phyloP scores from a whole-genome alignment of 2,113 vertebrate species.

The Calyptommatus sinebrachiatus region DNA sequence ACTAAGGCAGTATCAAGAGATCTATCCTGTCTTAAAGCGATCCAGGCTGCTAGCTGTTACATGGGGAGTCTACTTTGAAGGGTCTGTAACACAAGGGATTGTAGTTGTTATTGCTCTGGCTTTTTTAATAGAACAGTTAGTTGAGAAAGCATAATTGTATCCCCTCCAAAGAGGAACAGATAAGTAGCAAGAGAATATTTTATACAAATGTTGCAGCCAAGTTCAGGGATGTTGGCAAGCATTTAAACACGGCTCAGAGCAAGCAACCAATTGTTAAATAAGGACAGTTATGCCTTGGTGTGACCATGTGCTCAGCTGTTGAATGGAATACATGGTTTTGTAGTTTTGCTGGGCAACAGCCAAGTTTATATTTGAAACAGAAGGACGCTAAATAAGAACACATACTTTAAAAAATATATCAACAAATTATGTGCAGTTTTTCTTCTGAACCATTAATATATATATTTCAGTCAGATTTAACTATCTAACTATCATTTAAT shows the following conservation, averaged over 20 bases:
- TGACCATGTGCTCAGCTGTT: conserved; percentile 56
- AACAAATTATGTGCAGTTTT: conserved; percentile 69
- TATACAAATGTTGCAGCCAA: conserved; percentile 45
- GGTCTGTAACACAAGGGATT: conserved; percentile 55
- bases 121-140: conserved; percentile 57
- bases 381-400: conserved; percentile 61
- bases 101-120: conserved; percentile 51
- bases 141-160: conserved; percentile 55
- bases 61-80: conserved; percentile 56
- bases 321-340: conserved; percentile 65
- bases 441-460: conserved; percentile 75
- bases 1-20: too few species aligned
- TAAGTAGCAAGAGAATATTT: conserved; percentile 55
- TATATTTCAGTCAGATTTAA: conserved; percentile 82
- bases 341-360: conserved; percentile 69
- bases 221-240: conserved; percentile 63
- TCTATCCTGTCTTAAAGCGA: too few species aligned
- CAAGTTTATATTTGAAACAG: conserved; percentile 83
- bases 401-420: conserved; percentile 39
- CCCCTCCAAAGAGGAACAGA: conserved; percentile 55
- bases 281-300: conserved; percentile 57
- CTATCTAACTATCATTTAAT: conserved; percentile 83
- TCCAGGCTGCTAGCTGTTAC: conserved; percentile 34
- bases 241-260: conserved; percentile 58
- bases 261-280: conserved; percentile 62